Evolutionary conservation across 2,888 invertebrate genomes (phyloP), one percentile per base, ranked within the genome.

Genomic region (Coelinius sp.): DNA sequence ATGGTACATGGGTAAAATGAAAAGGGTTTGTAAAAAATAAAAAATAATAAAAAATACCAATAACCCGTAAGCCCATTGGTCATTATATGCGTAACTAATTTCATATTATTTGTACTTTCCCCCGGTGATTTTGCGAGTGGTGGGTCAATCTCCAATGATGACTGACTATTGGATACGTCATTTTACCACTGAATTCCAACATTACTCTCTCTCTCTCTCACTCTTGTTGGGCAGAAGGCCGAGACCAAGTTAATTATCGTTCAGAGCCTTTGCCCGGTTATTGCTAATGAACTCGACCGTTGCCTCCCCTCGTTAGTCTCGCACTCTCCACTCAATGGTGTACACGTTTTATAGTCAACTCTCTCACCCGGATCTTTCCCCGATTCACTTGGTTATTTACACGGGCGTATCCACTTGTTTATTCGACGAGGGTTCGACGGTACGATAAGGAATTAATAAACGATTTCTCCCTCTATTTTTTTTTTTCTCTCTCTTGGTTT

Each of bases 231-330:
- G 59, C 20, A 63, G 25, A 20, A 75, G 59, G 38, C 71, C 46
- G 44, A 63, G 71, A 67, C 75, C 76, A 74, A 78, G 81, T 82
- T 82, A 81, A 82, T 83, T 81, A 82, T 81, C 79, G 74, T 71
- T 46, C 74, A 77, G 73, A 75, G 76, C 78, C 78, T 78, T 31
- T 75, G 76, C 71, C 73, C 71, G 73, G 75, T 79, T 78, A 78
- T 78, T 76, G 78, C 78, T 82, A 80, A 81, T 82, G 77, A 77
- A 81, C 80, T 80, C 76, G 75, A 62, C 71, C 52, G 56, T 59
- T 72, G 41, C 66, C 63, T 68, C 71, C 73, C 74, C 75, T 77
- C 76, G 77, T 77, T 77, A 77, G 74, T 63, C 63, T 53, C 69
- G 64, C 59, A 71, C 71, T 68, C 71, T 71, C 68, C 56, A 63